phyloP scores from a whole-genome alignment of 2,113 vertebrate species.

The Oceanodroma tethys region DNA sequence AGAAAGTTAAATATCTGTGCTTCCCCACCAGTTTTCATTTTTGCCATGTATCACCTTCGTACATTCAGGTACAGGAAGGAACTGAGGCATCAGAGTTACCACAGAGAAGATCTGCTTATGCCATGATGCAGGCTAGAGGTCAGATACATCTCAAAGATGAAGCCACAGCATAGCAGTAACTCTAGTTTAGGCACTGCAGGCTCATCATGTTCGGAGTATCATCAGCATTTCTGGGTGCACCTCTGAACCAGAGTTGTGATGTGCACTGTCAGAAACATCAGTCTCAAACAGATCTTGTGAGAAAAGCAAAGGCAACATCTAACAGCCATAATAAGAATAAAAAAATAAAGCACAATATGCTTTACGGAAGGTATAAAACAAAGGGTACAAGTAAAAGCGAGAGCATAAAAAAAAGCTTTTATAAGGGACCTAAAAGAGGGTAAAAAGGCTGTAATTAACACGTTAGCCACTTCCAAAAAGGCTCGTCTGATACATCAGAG shows the following conservation, averaged over 20 bases:
- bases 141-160: neutral
- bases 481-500: neutral
- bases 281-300: neutral
- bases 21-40: neutral
- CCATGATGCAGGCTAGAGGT: neutral
- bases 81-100: neutral
- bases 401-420: neutral
- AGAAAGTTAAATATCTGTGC: neutral
- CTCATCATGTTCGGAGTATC: fast-evolving
- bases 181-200: neutral
- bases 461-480: neutral
- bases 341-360: neutral
- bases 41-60: neutral
- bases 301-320: neutral
- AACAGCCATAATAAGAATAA: neutral
- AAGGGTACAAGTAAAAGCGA: neutral
- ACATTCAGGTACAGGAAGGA: neutral
- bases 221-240: neutral
- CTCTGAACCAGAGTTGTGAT: neutral
- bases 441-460: neutral
- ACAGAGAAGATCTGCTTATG: neutral
- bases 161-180: neutral
- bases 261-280: neutral
- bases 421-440: fast-evolving
- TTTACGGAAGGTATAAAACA: neutral